Evolutionary conservation across 2,888 invertebrate species (phyloP), one percentile per base, ranked within the genome.

Genomic region (Diachrysia chrysitis): DNA sequence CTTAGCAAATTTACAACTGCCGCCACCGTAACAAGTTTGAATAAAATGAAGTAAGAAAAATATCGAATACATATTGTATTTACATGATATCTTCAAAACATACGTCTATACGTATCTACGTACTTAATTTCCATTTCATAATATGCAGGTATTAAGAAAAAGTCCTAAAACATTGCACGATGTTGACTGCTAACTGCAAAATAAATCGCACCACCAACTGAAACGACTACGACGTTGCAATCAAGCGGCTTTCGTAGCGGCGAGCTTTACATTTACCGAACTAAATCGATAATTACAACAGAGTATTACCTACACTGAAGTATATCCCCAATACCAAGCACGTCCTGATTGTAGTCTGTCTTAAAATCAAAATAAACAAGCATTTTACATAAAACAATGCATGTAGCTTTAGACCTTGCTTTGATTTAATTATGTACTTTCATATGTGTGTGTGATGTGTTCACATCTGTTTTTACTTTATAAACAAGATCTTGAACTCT

Each of bases 201-300:
- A 79, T 79, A 81, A 82, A 84, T 73, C 81, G 73, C 69, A 67
- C 65, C 58, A 51, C 46, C 57, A 63, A 64, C 56, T 58, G 66
- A 64, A 65, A 66, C 66, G 58, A 79, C 68, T 69, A 71, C 63
- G 60, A 66, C 69, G 73, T 69, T 73, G 71, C 78, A 80, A 77
- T 76, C 81, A 82, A 83, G 79, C 72, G 67, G 76, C 82, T 80
- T 76, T 81, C 68, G 63, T 78, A 76, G 66, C 74, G 78, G 74
- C 78, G 59, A 48, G 59, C 62, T 54, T 60, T 37, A 63, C 73
- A 66, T 76, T 60, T 63, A 62, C 59, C 58, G 70, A 73, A 68
- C 68, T 66, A 66, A 74, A 58, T 56, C 69, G 59, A 68, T 57
- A 55, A 72, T 71, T 71, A 69, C 62, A 76, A 48, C 35, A n/a